These are phyloP conservation scores for Microplitis manilae DNA, from an alignment of 2,888 invertebrate genomes.

Conservation along the genomic window DNA sequence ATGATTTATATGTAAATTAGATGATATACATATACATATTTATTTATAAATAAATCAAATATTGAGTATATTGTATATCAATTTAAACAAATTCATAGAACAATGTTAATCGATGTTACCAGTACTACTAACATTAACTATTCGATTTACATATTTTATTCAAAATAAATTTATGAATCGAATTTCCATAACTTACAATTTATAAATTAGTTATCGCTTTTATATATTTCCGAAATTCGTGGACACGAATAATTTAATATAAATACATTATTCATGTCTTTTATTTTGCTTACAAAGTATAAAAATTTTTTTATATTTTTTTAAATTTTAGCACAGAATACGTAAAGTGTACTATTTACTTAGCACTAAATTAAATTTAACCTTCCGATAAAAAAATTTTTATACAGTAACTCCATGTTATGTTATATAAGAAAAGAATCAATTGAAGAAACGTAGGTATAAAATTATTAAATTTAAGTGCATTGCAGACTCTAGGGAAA, in stretches of 20 bases:
- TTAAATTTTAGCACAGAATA: not conserved
- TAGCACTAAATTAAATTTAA: no score
- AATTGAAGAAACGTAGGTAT: not conserved
- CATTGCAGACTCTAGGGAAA: constrained; percentile 21
- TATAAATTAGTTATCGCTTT: not conserved
- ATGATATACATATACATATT: not conserved
- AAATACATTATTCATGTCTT: not conserved
- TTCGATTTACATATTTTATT: not conserved
- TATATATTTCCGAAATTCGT: not conserved
- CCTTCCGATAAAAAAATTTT: no score
- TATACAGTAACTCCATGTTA: no score
- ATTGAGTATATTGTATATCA: not conserved
- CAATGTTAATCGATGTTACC: not conserved
- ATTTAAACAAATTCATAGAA: not conserved
- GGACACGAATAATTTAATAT: not conserved
- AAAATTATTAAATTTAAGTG: constrained; percentile 27
- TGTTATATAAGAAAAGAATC: not conserved
- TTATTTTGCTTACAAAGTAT: not conserved
- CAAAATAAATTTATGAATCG: not conserved
- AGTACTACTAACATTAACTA: not conserved
- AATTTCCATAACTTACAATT: not conserved
- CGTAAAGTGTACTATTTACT: not conserved
- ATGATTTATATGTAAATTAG: not conserved
- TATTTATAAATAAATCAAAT: not conserved
- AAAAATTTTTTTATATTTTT: not conserved